Percentiles rank a stretch among this genome's conserved stretches.
These are phyloP conservation scores for Drosophila longiperda DNA, from an alignment of 2,888 invertebrate genomes.

Conservation along the genomic window DNA sequence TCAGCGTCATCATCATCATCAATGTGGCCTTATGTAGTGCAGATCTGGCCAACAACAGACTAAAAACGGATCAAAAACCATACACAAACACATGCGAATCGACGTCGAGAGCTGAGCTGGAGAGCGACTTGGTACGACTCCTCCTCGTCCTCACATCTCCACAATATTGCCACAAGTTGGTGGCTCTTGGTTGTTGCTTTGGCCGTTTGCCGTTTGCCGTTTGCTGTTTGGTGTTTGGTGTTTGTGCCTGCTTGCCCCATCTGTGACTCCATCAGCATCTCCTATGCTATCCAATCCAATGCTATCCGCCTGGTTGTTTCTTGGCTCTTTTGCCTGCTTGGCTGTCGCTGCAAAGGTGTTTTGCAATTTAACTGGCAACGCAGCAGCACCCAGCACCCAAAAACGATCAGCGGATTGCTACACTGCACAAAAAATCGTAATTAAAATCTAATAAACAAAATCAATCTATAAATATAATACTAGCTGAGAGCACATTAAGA, in stretches of 20 bases:
- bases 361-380: conserved; percentile 79
- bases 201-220: conserved; percentile 1
- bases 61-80: conserved; percentile 66
- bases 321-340: conserved; percentile 23
- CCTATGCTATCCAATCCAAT: conserved; percentile 17
- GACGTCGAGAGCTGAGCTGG: conserved; percentile 8
- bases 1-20: conserved; percentile 48
- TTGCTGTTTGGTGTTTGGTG: conserved; percentile 2
- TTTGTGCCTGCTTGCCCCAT: conserved; percentile 11
- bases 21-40: conserved; percentile 62
- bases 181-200: background rate
- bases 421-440: background rate
- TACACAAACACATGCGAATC: conserved; percentile 39
- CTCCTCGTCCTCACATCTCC: conserved; percentile 5
- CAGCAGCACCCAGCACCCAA: conserved; percentile 58
- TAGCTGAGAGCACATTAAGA: no score
- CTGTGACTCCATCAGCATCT: conserved; percentile 44
- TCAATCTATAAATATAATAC: background rate
- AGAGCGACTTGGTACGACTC: conserved; percentile 14
- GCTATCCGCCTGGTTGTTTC: conserved; percentile 18
- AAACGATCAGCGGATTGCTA: conserved; percentile 33
- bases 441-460: background rate
- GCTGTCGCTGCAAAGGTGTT: conserved; percentile 79
- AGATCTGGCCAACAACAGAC: conserved; percentile 56
- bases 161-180: conserved; percentile 6